phyloP scores from a whole-genome alignment of 92 coral and sea anemone species.

The Parazoanthus darwini region DNA sequence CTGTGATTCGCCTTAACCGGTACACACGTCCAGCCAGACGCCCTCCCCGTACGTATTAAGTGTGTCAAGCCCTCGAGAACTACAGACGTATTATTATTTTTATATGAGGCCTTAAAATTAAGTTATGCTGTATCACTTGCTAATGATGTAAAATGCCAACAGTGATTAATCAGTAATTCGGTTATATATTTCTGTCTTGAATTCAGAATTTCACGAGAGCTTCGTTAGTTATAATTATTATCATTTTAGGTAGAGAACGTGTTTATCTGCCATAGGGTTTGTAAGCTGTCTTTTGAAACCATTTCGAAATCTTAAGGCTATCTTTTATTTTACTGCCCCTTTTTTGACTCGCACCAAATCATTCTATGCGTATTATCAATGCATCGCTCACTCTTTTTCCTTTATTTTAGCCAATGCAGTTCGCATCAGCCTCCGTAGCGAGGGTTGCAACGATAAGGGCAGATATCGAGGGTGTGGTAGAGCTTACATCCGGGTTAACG shows the following conservation, averaged over 20 bases:
- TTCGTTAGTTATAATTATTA: no score
- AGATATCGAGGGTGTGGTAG: slow-evolving; percentile 18
- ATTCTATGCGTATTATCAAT: neutral
- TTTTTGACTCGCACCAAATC: neutral
- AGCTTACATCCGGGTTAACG: slow-evolving; percentile 19
- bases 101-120: no score
- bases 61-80: neutral
- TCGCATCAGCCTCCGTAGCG: slow-evolving; percentile 24
- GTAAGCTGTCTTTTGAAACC: no score
- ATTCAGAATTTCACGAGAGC: no score
- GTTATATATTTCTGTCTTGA: no score
- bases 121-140: no score
- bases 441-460: slow-evolving; percentile 18
- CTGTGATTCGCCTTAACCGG: slow-evolving; percentile 18
- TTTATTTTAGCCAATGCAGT: neutral
- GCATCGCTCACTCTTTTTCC: neutral
- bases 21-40: neutral
- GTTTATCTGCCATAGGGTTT: no score
- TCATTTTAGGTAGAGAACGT: no score
- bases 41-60: slow-evolving; percentile 15
- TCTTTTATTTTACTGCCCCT: neutral
- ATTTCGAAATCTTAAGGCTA: no score
- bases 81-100: no score
- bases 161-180: no score
- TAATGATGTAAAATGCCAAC: neutral